Evolutionary conservation across 2,797 vertebrate species (phyloP).

Genomic region (Micrastur ruficollis): DNA sequence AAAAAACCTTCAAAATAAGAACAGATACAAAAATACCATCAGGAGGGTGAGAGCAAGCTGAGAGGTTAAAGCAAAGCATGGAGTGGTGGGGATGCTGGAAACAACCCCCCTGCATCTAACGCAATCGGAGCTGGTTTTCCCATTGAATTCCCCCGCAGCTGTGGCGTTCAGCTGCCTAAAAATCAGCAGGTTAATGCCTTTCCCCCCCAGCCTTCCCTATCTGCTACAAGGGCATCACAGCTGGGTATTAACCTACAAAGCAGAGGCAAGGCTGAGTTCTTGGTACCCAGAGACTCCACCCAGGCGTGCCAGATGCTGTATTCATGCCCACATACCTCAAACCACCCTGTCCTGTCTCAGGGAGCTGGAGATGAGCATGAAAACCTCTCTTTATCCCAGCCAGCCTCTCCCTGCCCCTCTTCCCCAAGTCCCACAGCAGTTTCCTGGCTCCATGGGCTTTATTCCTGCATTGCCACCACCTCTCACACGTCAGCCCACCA

Average conservation of each 20-base stretch:
- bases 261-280: background rate
- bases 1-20: constrained; percentile 83
- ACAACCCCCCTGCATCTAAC: rapidly evolving
- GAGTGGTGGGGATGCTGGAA: background rate
- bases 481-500: background rate
- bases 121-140: background rate
- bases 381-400: background rate
- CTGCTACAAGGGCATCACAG: background rate
- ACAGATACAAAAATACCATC: background rate
- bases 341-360: background rate
- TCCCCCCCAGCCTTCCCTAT: background rate
- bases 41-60: background rate
- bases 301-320: background rate
- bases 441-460: background rate
- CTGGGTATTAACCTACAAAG: background rate
- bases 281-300: background rate
- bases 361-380: background rate
- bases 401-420: background rate
- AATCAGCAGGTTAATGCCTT: background rate
- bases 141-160: background rate
- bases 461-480: background rate
- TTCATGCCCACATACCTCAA: background rate
- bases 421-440: too few relatives aligned
- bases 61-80: background rate
- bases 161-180: background rate